A percentile compares a stretch with the other conserved stretches of the same genome.
These are phyloP conservation scores for Pampus argenteus DNA, from an alignment of 2,797 vertebrate species.

Conservation along the genomic window DNA sequence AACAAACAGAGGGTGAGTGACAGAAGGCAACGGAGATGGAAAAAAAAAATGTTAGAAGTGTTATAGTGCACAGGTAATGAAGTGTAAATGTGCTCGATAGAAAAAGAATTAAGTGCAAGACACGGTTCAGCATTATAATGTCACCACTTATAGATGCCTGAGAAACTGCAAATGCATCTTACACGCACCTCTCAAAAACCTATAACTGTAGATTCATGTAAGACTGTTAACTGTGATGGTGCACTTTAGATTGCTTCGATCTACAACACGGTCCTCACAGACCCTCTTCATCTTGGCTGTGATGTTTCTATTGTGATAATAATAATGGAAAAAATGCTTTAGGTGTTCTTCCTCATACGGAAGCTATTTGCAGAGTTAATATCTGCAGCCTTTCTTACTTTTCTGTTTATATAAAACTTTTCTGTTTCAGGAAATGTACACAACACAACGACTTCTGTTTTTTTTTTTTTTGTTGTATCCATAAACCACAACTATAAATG, in stretches of 20 bases:
- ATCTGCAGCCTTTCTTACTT: not conserved
- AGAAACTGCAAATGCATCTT: not conserved
- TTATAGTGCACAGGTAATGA: not conserved
- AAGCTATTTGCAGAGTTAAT: slow-evolving; percentile 18
- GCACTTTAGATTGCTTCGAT: not conserved
- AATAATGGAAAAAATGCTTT: not conserved
- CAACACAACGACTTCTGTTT: slow-evolving; percentile 13
- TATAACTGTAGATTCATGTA: not conserved
- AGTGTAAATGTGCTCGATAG: not conserved
- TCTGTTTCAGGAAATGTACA: slow-evolving; percentile 1
- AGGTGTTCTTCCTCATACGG: not conserved
- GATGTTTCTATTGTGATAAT: not conserved
- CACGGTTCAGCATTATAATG: not conserved
- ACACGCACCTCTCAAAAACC: not conserved
- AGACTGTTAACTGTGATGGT: not conserved
- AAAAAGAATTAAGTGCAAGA: not conserved
- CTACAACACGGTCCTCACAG: not conserved
- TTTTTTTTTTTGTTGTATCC: slow-evolving; percentile 5
- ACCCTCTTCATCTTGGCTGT: not conserved
- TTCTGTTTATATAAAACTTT: slow-evolving; percentile 12
- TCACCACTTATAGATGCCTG: not conserved
- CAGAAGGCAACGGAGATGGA: not conserved
- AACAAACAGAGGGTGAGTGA: slow-evolving; percentile 31
- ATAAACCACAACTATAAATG: slow-evolving; percentile 3
- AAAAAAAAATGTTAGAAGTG: not conserved